Evolutionary conservation across 2,888 invertebrate species (phyloP), one percentile per base, ranked within the genome.

Genomic region (Sinopyrophorus schimmeli): DNA sequence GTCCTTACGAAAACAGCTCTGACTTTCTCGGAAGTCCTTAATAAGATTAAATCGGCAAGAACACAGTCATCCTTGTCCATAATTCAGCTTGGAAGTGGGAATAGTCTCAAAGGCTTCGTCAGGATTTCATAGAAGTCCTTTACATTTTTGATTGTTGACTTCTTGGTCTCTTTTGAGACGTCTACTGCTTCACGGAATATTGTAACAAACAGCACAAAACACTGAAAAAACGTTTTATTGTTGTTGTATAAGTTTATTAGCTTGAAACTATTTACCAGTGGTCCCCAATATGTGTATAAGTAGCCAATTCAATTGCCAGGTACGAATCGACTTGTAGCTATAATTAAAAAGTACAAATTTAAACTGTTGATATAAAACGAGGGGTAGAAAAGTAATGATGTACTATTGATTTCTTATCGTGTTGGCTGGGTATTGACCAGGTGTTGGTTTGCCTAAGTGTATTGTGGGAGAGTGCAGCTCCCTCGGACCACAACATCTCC

Each of bases 201-300:
- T 7, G 99, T 99, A 5, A 99, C 95, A 58, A 89, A 82, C 47
- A 99, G 77, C 15, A 99, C 99, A 76, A 99, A 99, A 63, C 93
- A 88, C 80, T 82, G 64, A 16, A 71, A n/a, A n/a, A n/a, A n/a
- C n/a, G n/a, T n/a, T n/a, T n/a, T n/a, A 17, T 7, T 12, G 23
- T 23, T 1, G 1, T 23, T 7, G 1, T 14, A 9, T 18, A 16
- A 24, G 32, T 12, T 15, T 18, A n/a, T 10, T 23, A 17, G 21
- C 10, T 47, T 14, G 23, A 28, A 11, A 18, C n/a, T 43, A 70
- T 76, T 77, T 71, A 84, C 85, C 69, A 99, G 74, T 28, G 99
- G 99, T 52, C 95, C 97, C 99, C 99, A 99, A 74, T 99, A 99
- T 0, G 99, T 99, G 74, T 98, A 99, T 27, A 98, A 81, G 71